Base-by-base conservation (phyloP, 1,140 invertebrate species). In the Magallana ariakensis region DNA sequence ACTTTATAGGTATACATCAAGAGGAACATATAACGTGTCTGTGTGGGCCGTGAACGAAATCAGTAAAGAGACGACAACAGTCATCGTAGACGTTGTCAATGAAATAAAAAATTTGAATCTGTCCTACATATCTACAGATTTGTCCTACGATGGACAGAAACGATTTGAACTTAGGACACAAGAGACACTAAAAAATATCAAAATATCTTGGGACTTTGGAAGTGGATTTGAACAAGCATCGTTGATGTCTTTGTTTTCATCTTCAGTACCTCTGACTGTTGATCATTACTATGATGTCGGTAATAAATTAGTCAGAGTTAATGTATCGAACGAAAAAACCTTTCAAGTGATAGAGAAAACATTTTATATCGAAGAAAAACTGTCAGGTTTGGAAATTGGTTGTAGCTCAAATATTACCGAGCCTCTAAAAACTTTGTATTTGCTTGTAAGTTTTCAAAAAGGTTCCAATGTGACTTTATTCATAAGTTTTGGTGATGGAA, bases 311-410 rank as follows among this genome's bases (percentile, higher is more conserved):
- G 56, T 90, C 15, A 60, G 26, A 2, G 87, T 89, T 8, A 90
- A 87, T 55, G 87, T 88, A n/a, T 88, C 89, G 13, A 92, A 92
- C 84, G 57, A 86, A 56, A 85, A 89, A 11, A 90, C 89, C 66
- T 84, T 57, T n/a, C 60, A 85, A 56, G 22, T 80, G 22, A 58
- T 89, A 60, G 56, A 85, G 5, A 13, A 70, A 22, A 82, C 16
- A 0, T 19, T 90, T 70, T 87, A 26, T 33, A 83, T 89, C 0
- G 89, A 90, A 58, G 90, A 92, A 84, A 13, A 15, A 10, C 84
- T 91, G 11, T 6, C 15, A 9, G 88, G 87, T 16, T 62, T 91
- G 22, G 62, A 19, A 55, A 83, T 91, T 1, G 58, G 55, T 1
- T 55, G 75, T 54, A 88, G 75, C 66, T 81, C 75, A 4, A 60